Base-by-base conservation (phyloP, 1,140 invertebrate genomes). In the Sarcophaga bullata region DNA sequence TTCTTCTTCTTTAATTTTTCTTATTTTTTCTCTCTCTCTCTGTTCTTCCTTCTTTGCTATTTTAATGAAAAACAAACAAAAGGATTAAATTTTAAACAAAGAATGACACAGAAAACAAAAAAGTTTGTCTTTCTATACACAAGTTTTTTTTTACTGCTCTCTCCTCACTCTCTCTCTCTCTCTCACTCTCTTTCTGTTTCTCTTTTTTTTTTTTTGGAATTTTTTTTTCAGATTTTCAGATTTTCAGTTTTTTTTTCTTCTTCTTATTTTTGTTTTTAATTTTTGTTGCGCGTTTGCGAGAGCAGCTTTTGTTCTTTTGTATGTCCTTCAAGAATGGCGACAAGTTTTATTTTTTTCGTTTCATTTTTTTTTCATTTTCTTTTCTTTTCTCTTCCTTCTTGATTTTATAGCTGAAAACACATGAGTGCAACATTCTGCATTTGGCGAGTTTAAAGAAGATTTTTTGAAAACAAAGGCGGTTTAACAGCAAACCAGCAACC, bases 281-380 rank as follows among this genome's bases (percentile, higher is more conserved):
- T 9, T 72, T 48, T 76, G 13, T 15, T 49, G 73, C 15, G 17
- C 25, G 25, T 37, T 37, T 58, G 46, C 13, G 48, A 46, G 17
- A 48, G 46, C 73, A 48, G 73, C 47, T 76, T 47, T 25, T 73
- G 73, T 46, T 73, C 73, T 76, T 76, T 17, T 76, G 15, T 15
- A 49, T 76, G 73, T 76, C 73, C 73, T 76, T 76, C 73, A 76
- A 48, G 48, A 76, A 76, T 76, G 73, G 73, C 73, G 73, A 76
- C 73, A 76, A 48, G 47, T 47, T 76, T 75, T 73, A n/a, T n/a
- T n/a, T n/a, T n/a, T n/a, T n/a, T n/a, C n/a, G n/a, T n/a, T n/a
- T n/a, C n/a, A n/a, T n/a, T n/a, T n/a, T n/a, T n/a, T n/a, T n/a
- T n/a, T n/a, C n/a, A n/a, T n/a, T n/a, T 47, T 75, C 15, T 75